phyloP scores from a whole-genome alignment of 2,888 invertebrate genomes.

The Melinaea marsaeus region DNA sequence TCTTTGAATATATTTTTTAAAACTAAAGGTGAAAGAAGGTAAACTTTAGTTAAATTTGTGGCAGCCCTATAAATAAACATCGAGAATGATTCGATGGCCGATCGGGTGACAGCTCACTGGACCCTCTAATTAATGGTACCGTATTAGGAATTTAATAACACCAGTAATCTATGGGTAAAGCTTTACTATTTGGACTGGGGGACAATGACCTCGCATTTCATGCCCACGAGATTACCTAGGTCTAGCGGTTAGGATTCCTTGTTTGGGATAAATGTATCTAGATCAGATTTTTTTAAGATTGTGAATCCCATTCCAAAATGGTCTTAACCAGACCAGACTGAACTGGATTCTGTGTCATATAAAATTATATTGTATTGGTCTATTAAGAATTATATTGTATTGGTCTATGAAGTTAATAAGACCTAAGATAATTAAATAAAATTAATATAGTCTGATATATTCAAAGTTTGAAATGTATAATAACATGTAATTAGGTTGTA shows the following conservation, averaged over 20 bases:
- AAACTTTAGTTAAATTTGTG: background rate
- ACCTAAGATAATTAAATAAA: too few species aligned
- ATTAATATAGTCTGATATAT: too few species aligned
- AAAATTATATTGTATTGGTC: too few species aligned
- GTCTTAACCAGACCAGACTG: background rate
- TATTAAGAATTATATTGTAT: too few species aligned
- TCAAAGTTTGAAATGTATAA: too few species aligned
- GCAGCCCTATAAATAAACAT: slow-evolving; percentile 19
- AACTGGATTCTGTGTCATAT: background rate
- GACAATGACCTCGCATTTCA: slow-evolving; percentile 1
- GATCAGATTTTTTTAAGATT: slow-evolving; percentile 2
- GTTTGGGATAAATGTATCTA: slow-evolving; percentile 6
- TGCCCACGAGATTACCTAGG: slow-evolving; percentile 3
- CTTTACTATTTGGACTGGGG: slow-evolving; percentile 5
- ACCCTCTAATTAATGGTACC: slow-evolving; percentile 32
- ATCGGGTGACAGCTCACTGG: slow-evolving; percentile 28
- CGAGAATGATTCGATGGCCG: slow-evolving; percentile 25
- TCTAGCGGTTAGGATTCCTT: slow-evolving; percentile 4
- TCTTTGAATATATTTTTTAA: too few species aligned
- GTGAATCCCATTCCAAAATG: background rate
- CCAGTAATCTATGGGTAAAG: slow-evolving; percentile 26
- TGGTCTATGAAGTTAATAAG: too few species aligned
- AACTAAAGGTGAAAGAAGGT: too few species aligned
- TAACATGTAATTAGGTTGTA: background rate
- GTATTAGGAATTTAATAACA: slow-evolving; percentile 34